Conservation (phyloP, 2,113 vertebrate genomes). For the Salvator merianae region DNA sequence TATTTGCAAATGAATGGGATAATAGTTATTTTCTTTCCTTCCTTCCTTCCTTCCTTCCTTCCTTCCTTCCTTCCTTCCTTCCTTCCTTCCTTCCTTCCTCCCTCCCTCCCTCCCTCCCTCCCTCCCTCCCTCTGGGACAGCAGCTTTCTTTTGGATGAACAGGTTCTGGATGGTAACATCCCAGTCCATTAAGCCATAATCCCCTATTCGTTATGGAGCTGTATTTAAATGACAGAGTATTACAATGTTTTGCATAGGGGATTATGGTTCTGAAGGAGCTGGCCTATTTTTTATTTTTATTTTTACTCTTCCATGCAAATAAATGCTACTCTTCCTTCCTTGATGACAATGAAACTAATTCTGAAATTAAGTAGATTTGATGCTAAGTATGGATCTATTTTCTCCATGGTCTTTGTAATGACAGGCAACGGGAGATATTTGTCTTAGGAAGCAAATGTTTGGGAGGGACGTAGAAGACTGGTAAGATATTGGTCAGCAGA, state of each 20-base stretch:
- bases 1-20: neutral
- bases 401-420: neutral
- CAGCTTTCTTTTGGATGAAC: slow-evolving; percentile 14
- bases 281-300: neutral
- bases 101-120: no score
- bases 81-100: neutral
- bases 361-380: neutral
- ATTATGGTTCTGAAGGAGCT: neutral
- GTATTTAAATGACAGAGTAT: neutral
- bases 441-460: no score
- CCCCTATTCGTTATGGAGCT: slow-evolving; percentile 1
- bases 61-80: neutral
- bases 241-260: neutral
- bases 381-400: neutral
- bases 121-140: neutral
- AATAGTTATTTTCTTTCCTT: neutral
- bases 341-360: neutral
- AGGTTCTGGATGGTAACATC: slow-evolving; percentile 10
- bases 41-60: neutral
- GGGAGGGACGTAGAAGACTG: neutral
- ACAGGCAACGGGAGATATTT: neutral
- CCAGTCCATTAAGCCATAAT: neutral
- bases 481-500: no score
- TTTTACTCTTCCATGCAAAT: neutral
- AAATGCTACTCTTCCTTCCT: neutral